Conservation (phyloP, 2,113 vertebrate species). For the Sphyrna mokarran region DNA sequence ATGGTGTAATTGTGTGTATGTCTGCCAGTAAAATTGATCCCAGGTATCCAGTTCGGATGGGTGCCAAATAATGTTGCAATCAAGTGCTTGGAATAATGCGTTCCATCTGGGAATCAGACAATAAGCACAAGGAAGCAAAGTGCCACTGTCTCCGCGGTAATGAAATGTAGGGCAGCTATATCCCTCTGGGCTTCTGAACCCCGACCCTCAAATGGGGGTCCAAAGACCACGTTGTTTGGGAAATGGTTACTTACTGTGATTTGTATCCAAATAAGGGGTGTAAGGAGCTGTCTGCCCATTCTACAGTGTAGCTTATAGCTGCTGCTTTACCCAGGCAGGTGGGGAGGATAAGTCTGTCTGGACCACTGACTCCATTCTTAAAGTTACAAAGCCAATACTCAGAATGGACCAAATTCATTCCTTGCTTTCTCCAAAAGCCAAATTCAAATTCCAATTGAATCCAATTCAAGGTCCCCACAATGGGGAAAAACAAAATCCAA, state of each 20-base stretch:
- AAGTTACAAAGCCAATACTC: too few relatives aligned
- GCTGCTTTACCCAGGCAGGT: neutral
- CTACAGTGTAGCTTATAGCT: too few relatives aligned
- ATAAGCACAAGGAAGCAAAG: neutral
- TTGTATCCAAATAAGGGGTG: neutral
- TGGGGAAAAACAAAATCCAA: too few relatives aligned
- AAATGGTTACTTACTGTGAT: neutral
- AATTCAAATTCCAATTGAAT: too few relatives aligned
- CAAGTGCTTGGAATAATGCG: constrained; percentile 15
- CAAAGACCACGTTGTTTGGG: neutral
- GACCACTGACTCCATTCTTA: neutral
- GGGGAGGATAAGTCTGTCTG: too few relatives aligned
- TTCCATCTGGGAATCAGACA: constrained; percentile 19
- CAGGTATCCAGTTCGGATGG: neutral
- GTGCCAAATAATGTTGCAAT: neutral
- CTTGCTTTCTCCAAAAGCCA: too few relatives aligned
- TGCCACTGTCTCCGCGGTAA: neutral
- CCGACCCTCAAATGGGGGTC: neutral
- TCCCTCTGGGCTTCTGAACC: neutral
- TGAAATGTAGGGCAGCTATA: neutral
- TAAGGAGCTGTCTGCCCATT: too few relatives aligned
- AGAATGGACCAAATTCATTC: too few relatives aligned
- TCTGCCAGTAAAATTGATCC: neutral
- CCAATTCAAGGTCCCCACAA: too few relatives aligned
- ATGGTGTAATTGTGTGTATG: neutral